These are phyloP conservation scores for Patella pellucida DNA, from an alignment of 2,888 invertebrate species.

Conservation along the genomic window DNA sequence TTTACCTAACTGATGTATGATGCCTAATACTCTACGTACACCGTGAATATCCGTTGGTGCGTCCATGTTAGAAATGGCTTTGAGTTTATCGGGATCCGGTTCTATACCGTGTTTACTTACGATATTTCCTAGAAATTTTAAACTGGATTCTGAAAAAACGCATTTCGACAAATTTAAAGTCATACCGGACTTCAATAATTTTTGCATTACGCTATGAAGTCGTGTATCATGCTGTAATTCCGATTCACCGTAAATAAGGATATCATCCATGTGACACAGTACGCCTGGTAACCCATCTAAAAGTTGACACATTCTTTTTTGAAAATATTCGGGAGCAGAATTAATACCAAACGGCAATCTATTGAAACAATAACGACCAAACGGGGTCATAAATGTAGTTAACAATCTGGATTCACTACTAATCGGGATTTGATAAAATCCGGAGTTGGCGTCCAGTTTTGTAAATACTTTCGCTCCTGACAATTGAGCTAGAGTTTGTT, in stretches of 20 bases:
- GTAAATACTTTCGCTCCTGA: slow-evolving; percentile 23
- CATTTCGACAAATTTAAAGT: slow-evolving; percentile 35
- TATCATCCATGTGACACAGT: slow-evolving; percentile 38
- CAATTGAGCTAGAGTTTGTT: slow-evolving; percentile 23
- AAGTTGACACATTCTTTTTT: slow-evolving; percentile 64
- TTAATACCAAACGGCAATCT: slow-evolving; percentile 45
- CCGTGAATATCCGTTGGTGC: background rate
- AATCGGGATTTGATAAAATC: slow-evolving; percentile 27
- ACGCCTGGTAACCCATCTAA: slow-evolving; percentile 28
- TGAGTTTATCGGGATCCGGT: slow-evolving; percentile 20
- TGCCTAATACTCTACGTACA: background rate
- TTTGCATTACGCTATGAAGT: too few species aligned
- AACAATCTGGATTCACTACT: slow-evolving; percentile 22
- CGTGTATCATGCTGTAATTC: slow-evolving; percentile 24
- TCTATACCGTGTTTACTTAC: slow-evolving; percentile 26
- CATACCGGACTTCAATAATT: too few species aligned
- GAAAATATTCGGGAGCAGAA: slow-evolving; percentile 70
- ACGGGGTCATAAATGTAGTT: slow-evolving; percentile 44
- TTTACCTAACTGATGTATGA: background rate
- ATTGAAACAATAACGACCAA: slow-evolving; percentile 39
- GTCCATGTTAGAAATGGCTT: background rate
- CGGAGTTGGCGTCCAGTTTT: slow-evolving; percentile 29
- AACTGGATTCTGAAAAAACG: slow-evolving; percentile 20
- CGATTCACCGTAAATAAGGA: slow-evolving; percentile 24
- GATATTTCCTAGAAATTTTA: slow-evolving; percentile 36